These are phyloP conservation scores for Tupiocoris notatus DNA, from an alignment of 2,888 invertebrate genomes.

Conservation along the genomic window DNA sequence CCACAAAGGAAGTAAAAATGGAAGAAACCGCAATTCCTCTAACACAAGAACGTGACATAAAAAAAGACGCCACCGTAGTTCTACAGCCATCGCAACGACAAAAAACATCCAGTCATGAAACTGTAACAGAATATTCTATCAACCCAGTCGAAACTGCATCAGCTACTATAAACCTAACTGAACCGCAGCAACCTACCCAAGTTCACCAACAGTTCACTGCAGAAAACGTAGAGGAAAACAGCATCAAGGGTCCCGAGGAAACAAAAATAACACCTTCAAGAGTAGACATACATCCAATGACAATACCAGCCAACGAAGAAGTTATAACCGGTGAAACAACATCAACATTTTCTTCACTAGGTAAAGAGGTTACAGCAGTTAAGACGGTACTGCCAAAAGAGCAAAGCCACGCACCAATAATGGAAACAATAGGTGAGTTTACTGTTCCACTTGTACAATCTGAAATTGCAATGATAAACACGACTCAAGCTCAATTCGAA, in stretches of 20 bases:
- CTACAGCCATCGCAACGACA: conserved; percentile 7
- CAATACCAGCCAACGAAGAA: not conserved
- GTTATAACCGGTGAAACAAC: not conserved
- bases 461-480: not conserved
- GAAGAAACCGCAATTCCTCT: not conserved
- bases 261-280: not conserved
- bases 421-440: conserved; percentile 34
- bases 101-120: not conserved
- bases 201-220: conserved; percentile 1
- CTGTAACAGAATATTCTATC: conserved; percentile 1
- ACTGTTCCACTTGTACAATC: not conserved
- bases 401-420: not conserved
- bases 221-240: not conserved
- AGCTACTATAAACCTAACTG: not conserved
- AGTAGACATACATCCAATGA: not conserved
- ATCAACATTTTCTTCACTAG: not conserved
- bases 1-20: not conserved
- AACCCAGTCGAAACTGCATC: not conserved
- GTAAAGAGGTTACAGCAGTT: not conserved
- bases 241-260: not conserved
- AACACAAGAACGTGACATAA: not conserved
- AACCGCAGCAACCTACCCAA: not conserved
- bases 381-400: not conserved
- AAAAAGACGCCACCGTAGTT: not conserved
- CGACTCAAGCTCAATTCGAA: conserved; percentile 10